Base-by-base conservation (phyloP, 1,140 invertebrate genomes). In the Berghia stephanieae region DNA sequence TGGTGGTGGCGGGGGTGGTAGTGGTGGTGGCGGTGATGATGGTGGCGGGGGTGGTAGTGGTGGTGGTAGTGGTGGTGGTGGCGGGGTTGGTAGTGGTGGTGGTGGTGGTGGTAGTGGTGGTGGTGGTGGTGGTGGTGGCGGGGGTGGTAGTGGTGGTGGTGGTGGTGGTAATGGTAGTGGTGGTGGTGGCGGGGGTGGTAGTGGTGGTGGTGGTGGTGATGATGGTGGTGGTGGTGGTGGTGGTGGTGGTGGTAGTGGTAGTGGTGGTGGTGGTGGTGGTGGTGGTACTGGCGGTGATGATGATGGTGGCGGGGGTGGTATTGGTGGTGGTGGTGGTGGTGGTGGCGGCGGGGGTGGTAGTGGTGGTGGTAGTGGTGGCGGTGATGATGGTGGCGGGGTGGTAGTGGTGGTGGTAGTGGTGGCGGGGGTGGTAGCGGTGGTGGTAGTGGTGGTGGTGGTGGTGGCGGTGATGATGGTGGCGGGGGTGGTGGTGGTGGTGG, bases 81-180 rank as follows among this genome's bases (percentile, higher is more conserved):
- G n/a, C 46, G n/a, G 46, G 46, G 46, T 16, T 49, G 46, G 46
- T 49, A n/a, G 16, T 21, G 21, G 27, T 13, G 63, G 21, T 13
- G 63, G 31, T 66, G 63, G 31, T 66, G 63, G 31, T 49, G 46
- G n/a, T n/a, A 49, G 46, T n/a, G 46, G 46, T 49, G 46, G n/a
- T 49, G 46, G 46, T 49, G 46, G n/a, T 49, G 46, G n/a, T n/a
- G n/a, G 46, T 13, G 46, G n/a, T 49, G 46, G 46, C n/a, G n/a
- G n/a, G n/a, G n/a, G n/a, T n/a, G n/a, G n/a, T n/a, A n/a, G n/a
- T n/a, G n/a, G n/a, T n/a, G n/a, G 46, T 16, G 13, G 31, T 13
- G 10, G 63, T 13, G 21, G 63, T n/a, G n/a, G n/a, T n/a, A n/a
- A n/a, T n/a, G n/a, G n/a, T n/a, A n/a, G n/a, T n/a, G n/a, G n/a